A percentile compares a stretch with the other conserved stretches of the same genome.
Evolutionary conservation across 2,113 vertebrate species (phyloP).

Genomic region (Malaclemys terrapin): DNA sequence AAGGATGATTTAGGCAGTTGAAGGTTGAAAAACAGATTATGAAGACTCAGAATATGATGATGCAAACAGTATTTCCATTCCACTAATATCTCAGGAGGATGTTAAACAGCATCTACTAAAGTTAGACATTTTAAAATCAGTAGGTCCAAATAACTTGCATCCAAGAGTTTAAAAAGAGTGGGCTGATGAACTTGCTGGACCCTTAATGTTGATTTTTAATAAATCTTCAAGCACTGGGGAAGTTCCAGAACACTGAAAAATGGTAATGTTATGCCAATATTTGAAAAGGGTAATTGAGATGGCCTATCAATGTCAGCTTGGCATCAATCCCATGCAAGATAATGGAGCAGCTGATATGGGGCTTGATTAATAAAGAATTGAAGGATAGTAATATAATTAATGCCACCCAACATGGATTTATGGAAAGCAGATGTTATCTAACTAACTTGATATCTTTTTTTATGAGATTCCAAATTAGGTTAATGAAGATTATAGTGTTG

Average conservation of each 20-base stretch:
- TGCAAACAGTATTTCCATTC: neutral
- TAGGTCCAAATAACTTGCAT: neutral
- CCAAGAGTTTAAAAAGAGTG: neutral
- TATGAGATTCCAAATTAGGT: neutral
- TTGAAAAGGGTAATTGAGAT: neutral
- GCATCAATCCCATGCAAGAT: neutral
- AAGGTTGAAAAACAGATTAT: neutral
- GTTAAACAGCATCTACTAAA: neutral
- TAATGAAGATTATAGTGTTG: neutral
- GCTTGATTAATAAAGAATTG: neutral
- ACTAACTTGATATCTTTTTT: neutral
- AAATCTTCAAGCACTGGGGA: neutral
- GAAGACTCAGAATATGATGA: neutral
- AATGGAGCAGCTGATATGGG: neutral
- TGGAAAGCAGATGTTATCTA: neutral
- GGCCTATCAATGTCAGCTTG: neutral
- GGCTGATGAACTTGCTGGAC: neutral
- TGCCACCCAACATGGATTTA: neutral
- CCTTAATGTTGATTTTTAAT: neutral
- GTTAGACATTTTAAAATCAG: neutral
- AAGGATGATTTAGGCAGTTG: neutral
- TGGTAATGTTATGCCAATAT: neutral
- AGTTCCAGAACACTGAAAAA: neutral
- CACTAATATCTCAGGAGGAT: neutral
- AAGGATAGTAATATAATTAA: neutral